These are phyloP conservation scores for Hyalella azteca DNA, from an alignment of 2,888 invertebrate genomes.

Conservation along the genomic window DNA sequence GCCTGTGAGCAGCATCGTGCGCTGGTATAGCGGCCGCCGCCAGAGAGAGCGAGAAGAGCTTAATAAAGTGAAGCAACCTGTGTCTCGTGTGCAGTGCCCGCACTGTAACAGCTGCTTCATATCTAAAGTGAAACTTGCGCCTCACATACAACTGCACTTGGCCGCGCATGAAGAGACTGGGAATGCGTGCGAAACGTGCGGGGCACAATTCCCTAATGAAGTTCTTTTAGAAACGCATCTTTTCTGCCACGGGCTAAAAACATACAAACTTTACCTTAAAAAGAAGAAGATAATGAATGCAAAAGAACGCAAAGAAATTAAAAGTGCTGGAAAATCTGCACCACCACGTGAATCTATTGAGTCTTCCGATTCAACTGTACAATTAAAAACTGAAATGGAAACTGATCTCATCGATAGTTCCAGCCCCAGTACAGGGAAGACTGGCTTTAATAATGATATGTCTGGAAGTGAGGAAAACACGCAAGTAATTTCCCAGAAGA, in stretches of 20 bases:
- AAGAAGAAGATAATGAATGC: not conserved
- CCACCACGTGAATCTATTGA: no score
- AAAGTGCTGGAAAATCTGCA: not conserved
- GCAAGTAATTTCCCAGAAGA: no score
- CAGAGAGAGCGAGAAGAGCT: not conserved
- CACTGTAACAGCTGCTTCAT: conserved; percentile 24
- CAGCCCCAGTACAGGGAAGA: no score
- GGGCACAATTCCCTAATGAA: conserved; percentile 42
- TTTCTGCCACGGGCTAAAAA: conserved; percentile 44
- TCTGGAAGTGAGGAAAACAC: no score
- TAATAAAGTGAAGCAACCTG: not conserved
- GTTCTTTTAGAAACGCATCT: conserved; percentile 49
- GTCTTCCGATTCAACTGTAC: no score
- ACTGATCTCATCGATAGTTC: no score
- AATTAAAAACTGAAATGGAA: no score
- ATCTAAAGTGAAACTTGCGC: not conserved
- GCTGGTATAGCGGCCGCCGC: conserved; percentile 18
- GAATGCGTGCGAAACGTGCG: conserved; percentile 39
- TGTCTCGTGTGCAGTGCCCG: conserved; percentile 6
- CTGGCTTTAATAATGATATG: no score
- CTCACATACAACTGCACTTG: not conserved
- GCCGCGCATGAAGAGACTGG: not conserved
- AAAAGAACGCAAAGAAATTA: not conserved
- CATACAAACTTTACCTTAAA: not conserved
- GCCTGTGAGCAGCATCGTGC: conserved; percentile 1